Percentiles rank a stretch among this genome's conserved stretches.
phyloP scores from a whole-genome alignment of 2,888 invertebrate genomes.

The Synergus umbraculus region DNA sequence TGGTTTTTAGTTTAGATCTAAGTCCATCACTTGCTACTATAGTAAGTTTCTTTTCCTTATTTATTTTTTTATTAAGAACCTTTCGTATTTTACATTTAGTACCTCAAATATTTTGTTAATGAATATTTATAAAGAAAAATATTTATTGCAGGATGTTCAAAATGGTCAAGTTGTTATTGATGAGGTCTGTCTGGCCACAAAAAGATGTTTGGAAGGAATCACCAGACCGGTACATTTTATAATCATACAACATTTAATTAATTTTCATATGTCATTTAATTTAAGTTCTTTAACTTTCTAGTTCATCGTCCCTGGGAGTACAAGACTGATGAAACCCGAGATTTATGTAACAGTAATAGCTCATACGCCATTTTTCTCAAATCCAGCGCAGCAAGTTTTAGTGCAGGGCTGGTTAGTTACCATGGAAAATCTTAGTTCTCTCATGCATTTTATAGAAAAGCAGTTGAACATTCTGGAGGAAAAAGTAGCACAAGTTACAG shows the following conservation, averaged over 20 bases:
- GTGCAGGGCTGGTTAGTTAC: conserved; percentile 85
- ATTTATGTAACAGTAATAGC: conserved; percentile 87
- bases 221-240: conserved; percentile 79
- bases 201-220: conserved; percentile 80
- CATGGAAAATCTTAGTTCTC: conserved; percentile 80
- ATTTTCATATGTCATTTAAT: conserved; percentile 11
- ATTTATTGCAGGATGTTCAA: conserved; percentile 78
- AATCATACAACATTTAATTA: conserved; percentile 9
- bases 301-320: conserved; percentile 85
- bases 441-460: conserved; percentile 80
- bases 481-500: conserved; percentile 80
- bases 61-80: background rate
- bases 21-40: conserved; percentile 87
- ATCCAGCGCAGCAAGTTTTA: conserved; percentile 85
- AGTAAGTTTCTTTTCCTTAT: conserved; percentile 76
- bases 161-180: conserved; percentile 82
- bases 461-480: conserved; percentile 82
- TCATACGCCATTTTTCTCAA: conserved; percentile 86
- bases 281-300: conserved; percentile 64
- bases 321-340: conserved; percentile 81
- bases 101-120: background rate
- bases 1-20: conserved; percentile 87
- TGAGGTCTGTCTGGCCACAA: conserved; percentile 80
- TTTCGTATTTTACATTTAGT: background rate
- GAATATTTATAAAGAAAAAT: background rate